phyloP scores from a whole-genome alignment of 2,113 vertebrate genomes.

The Oreochromis niloticus region DNA sequence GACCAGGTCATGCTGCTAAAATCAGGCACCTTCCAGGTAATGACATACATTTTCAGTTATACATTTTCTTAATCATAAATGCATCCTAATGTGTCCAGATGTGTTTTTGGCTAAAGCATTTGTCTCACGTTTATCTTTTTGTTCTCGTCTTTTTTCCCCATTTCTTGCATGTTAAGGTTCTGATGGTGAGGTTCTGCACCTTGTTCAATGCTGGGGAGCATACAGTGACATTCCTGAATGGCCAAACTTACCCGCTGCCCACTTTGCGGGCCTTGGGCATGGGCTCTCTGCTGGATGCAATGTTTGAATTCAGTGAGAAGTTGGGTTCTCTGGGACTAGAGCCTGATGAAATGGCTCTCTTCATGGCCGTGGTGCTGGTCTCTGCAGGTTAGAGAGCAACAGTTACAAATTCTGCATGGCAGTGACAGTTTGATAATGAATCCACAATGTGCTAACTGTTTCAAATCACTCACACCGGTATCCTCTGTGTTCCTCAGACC shows the following conservation, averaged over 20 bases:
- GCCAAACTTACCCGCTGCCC: constrained; percentile 70
- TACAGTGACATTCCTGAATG: constrained; percentile 74
- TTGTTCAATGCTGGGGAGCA: constrained; percentile 72
- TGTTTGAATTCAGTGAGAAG: constrained; percentile 79
- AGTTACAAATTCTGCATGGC: not conserved
- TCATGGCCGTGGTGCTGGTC: constrained; percentile 79
- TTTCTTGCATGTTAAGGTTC: constrained; percentile 58
- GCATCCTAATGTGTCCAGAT: not conserved
- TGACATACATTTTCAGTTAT: not conserved
- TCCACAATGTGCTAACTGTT: not conserved
- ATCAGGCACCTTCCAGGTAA: constrained; percentile 79
- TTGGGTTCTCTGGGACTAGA: constrained; percentile 69
- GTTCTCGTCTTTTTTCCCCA: not conserved
- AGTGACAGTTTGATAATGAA: not conserved
- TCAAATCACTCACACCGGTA: not conserved
- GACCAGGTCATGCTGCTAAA: constrained; percentile 81
- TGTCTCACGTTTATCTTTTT: not conserved
- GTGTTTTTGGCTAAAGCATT: not conserved
- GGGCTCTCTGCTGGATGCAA: constrained; percentile 72
- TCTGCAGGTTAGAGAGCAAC: constrained; percentile 70
- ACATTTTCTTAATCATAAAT: not conserved
- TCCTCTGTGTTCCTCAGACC: constrained; percentile 55
- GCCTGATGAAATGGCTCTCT: constrained; percentile 78
- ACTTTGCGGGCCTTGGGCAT: constrained; percentile 70
- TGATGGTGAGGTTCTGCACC: constrained; percentile 78